Conservation (phyloP, 92 coral and sea anemone genomes). For the Zoanthus gigantus region DNA sequence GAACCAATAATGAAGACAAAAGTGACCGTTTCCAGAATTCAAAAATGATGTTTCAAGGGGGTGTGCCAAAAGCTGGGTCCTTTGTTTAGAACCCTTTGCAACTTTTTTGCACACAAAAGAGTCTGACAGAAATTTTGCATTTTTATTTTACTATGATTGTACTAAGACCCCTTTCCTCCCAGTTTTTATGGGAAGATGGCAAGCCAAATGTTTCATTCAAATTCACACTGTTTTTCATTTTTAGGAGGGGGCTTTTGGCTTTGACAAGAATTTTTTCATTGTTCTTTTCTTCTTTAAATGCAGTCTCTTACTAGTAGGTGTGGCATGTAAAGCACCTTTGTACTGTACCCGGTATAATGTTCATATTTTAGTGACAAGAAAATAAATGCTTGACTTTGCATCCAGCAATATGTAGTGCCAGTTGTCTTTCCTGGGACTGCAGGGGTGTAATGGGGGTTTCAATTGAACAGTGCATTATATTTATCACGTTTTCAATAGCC, state of each 20-base stretch:
- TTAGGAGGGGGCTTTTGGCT: constrained; percentile 8
- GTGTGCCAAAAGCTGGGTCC: constrained; percentile 9
- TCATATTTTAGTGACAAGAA: constrained; percentile 12
- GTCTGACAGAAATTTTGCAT: constrained; percentile 6
- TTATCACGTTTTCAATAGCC: not conserved
- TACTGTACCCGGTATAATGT: constrained; percentile 14
- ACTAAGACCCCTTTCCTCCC: constrained; percentile 8
- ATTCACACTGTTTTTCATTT: not conserved
- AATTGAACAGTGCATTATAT: constrained; percentile 12
- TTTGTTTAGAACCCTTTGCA: constrained; percentile 3
- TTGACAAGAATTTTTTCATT: not conserved
- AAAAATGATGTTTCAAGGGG: constrained; percentile 6
- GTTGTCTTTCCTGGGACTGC: constrained; percentile 16
- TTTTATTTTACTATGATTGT: constrained; percentile 3
- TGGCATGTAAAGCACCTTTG: constrained; percentile 14
- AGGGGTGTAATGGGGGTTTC: constrained; percentile 16
- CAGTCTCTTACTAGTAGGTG: constrained; percentile 14
- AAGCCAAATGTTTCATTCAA: constrained; percentile 5
- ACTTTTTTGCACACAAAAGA: constrained; percentile 5
- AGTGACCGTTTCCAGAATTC: constrained; percentile 7
- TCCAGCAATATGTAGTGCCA: constrained; percentile 14
- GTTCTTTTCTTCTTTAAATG: not conserved
- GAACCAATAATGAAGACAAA: not conserved
- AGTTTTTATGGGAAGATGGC: constrained; percentile 3
- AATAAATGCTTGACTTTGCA: constrained; percentile 12